phyloP scores from a whole-genome alignment of 1,140 invertebrate species.

The Megalonaias nervosa region DNA sequence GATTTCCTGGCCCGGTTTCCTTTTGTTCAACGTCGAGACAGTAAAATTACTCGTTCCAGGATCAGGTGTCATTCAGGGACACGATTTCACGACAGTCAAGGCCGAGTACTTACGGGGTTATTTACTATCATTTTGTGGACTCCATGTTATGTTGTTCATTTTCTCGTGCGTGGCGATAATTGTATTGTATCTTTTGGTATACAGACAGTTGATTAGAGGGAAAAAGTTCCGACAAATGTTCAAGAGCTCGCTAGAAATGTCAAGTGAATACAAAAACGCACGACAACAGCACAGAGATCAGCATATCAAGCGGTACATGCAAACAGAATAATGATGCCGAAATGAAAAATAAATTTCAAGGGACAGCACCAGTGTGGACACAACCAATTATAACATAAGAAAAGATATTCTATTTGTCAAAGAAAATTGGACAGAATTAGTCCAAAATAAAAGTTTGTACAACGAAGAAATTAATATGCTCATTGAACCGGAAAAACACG shows the following conservation, averaged over 20 bases:
- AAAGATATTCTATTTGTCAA: neutral
- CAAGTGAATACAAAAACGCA: too few relatives aligned
- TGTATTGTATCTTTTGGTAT: constrained; percentile 23
- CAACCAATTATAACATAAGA: neutral
- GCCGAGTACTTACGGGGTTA: constrained; percentile 4
- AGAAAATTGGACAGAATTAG: neutral
- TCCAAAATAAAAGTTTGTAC: constrained; percentile 3
- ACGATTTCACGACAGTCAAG: constrained; percentile 20
- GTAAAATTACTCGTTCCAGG: constrained; percentile 11
- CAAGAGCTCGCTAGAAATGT: too few relatives aligned
- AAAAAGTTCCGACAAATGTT: constrained; percentile 6
- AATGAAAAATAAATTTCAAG: neutral
- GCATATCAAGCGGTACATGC: constrained; percentile 4
- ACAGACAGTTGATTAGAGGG: constrained; percentile 9
- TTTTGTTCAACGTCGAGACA: constrained; percentile 17
- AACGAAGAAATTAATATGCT: neutral
- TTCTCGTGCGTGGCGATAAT: neutral
- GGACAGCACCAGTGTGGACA: neutral
- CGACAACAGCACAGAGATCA: too few relatives aligned
- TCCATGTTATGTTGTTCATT: constrained; percentile 15
- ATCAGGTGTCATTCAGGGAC: constrained; percentile 1
- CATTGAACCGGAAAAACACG: constrained; percentile 16
- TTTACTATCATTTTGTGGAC: constrained; percentile 15
- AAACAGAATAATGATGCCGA: constrained; percentile 10
- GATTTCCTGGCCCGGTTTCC: constrained; percentile 23